These are phyloP conservation scores for Drosophila cognata DNA, from an alignment of 2,888 invertebrate genomes.

Conservation along the genomic window DNA sequence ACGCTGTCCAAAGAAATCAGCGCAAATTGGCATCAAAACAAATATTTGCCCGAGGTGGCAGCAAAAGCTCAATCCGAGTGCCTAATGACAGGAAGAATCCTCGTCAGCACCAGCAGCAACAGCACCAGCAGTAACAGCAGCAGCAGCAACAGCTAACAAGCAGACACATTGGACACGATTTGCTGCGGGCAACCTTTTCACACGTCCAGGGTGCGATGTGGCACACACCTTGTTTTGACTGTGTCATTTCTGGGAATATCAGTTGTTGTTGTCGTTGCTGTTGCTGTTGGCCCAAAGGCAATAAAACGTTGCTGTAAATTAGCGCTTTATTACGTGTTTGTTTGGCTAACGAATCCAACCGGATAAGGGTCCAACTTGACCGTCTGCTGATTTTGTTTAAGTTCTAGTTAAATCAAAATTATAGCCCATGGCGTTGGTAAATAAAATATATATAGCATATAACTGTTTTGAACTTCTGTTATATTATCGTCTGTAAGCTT, in stretches of 20 bases:
- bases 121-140: constrained; percentile 16
- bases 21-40: constrained; percentile 79
- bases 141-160: constrained; percentile 35
- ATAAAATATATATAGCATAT: constrained; percentile 11
- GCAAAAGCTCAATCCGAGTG: constrained; percentile 51
- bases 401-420: constrained; percentile 67
- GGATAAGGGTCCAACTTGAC: constrained; percentile 36
- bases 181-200: constrained; percentile 59
- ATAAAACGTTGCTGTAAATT: constrained; percentile 75
- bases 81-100: constrained; percentile 74
- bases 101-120: constrained; percentile 30
- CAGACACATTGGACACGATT: constrained; percentile 31
- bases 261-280: constrained; percentile 9
- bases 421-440: constrained; percentile 41
- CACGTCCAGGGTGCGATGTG: constrained; percentile 67
- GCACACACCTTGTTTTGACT: constrained; percentile 64
- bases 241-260: constrained; percentile 77
- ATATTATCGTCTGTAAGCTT: constrained; percentile 56
- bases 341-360: constrained; percentile 53
- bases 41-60: constrained; percentile 78
- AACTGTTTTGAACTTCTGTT: constrained; percentile 31
- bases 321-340: constrained; percentile 77
- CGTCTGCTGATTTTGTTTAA: constrained; percentile 54
- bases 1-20: constrained; percentile 76
- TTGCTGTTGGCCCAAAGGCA: constrained; percentile 29